Percentiles rank a stretch among this genome's conserved stretches.
phyloP scores from a whole-genome alignment of 2,888 invertebrate genomes.

The Tromatobia lineatoria region DNA sequence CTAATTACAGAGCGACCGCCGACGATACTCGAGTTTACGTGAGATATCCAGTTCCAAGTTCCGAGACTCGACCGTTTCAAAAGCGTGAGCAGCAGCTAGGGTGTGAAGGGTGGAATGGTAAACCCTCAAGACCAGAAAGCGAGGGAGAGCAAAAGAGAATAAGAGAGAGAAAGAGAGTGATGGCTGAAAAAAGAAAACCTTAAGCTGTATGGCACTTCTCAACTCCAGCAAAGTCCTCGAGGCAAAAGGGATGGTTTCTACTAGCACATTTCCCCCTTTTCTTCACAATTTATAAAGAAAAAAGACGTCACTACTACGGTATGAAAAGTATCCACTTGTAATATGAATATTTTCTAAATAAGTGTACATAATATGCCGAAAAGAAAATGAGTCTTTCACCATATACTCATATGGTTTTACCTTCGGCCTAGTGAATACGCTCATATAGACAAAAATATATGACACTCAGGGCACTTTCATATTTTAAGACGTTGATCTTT shows the following conservation, averaged over 20 bases:
- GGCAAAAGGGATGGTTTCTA: neutral
- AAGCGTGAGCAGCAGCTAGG: neutral
- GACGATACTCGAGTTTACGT: constrained; percentile 74
- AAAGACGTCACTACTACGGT: neutral
- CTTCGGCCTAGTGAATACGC: too few species aligned
- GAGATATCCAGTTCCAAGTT: constrained; percentile 52
- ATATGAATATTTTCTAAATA: too few species aligned
- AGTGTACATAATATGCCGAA: too few species aligned
- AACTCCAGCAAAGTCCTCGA: neutral
- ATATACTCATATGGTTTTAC: too few species aligned
- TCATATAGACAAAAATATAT: too few species aligned
- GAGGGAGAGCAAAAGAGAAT: neutral
- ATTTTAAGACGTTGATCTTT: too few species aligned
- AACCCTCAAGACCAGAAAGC: neutral
- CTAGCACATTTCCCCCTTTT: neutral
- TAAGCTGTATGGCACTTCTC: neutral
- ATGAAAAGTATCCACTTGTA: neutral
- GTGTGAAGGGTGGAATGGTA: constrained; percentile 12
- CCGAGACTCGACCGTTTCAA: constrained; percentile 63
- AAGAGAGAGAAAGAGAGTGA: neutral
- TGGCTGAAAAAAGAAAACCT: neutral
- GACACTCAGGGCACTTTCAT: too few species aligned
- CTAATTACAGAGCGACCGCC: constrained; percentile 77
- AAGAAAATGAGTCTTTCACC: too few species aligned
- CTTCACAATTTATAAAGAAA: neutral